Percentiles rank a stretch among this genome's conserved stretches.
Conservation (phyloP, 1,140 invertebrate genomes). For the Pseudomyrmex dendroicus region DNA sequence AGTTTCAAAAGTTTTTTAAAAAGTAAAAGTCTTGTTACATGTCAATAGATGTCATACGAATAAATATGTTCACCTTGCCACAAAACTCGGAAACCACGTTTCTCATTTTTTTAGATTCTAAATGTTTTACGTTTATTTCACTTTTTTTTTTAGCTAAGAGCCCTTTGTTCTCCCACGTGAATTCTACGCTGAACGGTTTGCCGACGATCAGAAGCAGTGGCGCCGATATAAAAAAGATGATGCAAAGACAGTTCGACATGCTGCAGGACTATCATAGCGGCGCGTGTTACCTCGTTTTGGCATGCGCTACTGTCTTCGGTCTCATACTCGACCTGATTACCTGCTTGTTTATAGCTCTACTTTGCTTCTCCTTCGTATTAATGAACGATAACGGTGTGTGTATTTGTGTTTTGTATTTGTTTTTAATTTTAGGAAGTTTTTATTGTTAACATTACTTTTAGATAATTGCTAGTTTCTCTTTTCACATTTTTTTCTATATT, state of each 20-base stretch:
- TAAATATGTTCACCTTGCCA: too few relatives aligned
- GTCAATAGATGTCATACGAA: too few relatives aligned
- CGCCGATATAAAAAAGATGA: constrained; percentile 85
- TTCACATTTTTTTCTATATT: neutral
- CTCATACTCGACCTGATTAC: constrained; percentile 75
- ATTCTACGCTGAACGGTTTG: constrained; percentile 91
- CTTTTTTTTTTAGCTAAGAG: constrained; percentile 86
- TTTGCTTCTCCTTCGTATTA: constrained; percentile 83
- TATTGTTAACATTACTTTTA: neutral
- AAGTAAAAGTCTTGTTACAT: too few relatives aligned
- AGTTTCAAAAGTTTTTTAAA: too few relatives aligned
- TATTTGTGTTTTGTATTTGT: neutral
- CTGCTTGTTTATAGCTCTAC: constrained; percentile 71
- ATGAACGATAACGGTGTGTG: constrained; percentile 72
- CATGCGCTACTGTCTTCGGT: constrained; percentile 86
- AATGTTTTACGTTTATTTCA: too few relatives aligned
- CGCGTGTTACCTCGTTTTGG: constrained; percentile 88
- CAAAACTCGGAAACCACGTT: too few relatives aligned
- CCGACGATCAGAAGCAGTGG: constrained; percentile 92
- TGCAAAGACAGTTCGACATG: constrained; percentile 90
- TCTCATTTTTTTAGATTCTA: too few relatives aligned
- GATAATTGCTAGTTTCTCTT: too few relatives aligned
- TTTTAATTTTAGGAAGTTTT: neutral
- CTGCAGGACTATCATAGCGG: constrained; percentile 89
- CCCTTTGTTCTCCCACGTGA: constrained; percentile 94